Percentiles rank a stretch among this genome's conserved stretches.
Evolutionary conservation across 2,888 invertebrate species (phyloP).

Genomic region (Xestia c-nigrum): DNA sequence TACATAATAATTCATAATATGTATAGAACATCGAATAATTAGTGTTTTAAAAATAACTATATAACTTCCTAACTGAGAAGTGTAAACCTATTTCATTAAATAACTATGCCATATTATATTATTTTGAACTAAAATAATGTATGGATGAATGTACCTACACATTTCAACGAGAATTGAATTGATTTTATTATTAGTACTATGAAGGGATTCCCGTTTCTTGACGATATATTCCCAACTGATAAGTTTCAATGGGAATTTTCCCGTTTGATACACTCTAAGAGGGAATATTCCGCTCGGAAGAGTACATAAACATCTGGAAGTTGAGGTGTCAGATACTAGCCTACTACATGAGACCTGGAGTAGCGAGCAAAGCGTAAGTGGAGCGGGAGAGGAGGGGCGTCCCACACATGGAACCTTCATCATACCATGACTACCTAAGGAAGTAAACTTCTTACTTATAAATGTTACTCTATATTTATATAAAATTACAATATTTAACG

Average conservation of each 20-base stretch:
- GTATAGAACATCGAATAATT: slow-evolving; percentile 79
- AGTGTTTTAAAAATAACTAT: slow-evolving; percentile 79
- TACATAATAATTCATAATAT: slow-evolving; percentile 77
- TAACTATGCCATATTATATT: slow-evolving; percentile 74
- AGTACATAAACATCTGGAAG: slow-evolving; percentile 24
- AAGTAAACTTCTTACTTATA: slow-evolving; percentile 59
- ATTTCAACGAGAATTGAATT: slow-evolving; percentile 62
- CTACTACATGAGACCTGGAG: slow-evolving; percentile 17
- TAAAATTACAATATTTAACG: slow-evolving; percentile 61
- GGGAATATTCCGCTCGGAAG: slow-evolving; percentile 27
- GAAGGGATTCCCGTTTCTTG: slow-evolving; percentile 19
- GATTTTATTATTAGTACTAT: slow-evolving; percentile 50
- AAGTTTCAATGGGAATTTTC: not conserved
- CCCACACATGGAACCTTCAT: slow-evolving; percentile 33
- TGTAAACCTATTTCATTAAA: slow-evolving; percentile 78
- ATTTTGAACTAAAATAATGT: slow-evolving; percentile 78
- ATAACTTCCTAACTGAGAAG: slow-evolving; percentile 80
- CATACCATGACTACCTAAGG: slow-evolving; percentile 33
- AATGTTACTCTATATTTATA: slow-evolving; percentile 64
- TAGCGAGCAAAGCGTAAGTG: slow-evolving; percentile 30
- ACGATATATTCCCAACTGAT: slow-evolving; percentile 24
- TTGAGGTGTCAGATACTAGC: slow-evolving; percentile 24
- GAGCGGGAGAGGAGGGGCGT: slow-evolving; percentile 4
- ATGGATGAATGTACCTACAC: slow-evolving; percentile 65
- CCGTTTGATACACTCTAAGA: not conserved